Conservation (phyloP, 2,888 invertebrate species). For the Volucella inflata region DNA sequence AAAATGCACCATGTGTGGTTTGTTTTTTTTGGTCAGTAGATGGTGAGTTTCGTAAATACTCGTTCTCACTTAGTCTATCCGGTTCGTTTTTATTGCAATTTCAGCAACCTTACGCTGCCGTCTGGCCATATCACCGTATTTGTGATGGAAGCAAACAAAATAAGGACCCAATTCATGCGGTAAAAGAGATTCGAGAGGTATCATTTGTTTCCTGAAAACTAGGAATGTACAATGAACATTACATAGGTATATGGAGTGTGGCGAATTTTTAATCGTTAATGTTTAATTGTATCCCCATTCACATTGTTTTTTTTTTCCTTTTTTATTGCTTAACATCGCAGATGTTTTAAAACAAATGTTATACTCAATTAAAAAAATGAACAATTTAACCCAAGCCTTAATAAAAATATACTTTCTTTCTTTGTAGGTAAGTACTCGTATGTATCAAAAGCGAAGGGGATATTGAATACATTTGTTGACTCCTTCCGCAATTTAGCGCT, state of each 20-base stretch:
- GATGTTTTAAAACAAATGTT: conserved; percentile 59
- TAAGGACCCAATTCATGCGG: conserved; percentile 1
- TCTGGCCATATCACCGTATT: conserved; percentile 39
- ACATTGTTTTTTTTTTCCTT: conserved; percentile 12
- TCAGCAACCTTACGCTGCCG: conserved; percentile 52
- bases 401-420: background rate
- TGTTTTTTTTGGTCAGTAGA: conserved; percentile 19
- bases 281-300: conserved; percentile 57
- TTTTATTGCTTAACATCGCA: conserved; percentile 52
- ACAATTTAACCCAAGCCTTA: too few species aligned
- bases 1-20: conserved; percentile 42
- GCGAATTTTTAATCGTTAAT: conserved; percentile 70
- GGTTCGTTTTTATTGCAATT: conserved; percentile 52
- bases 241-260: conserved; percentile 53
- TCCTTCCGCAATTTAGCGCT: conserved; percentile 53
- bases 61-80: background rate
- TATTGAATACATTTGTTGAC: conserved; percentile 25
- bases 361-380: background rate
- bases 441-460: conserved; percentile 21
- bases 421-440: background rate
- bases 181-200: conserved; percentile 29
- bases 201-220: background rate
- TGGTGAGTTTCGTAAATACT: conserved; percentile 14
- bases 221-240: too few species aligned
- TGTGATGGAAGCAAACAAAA: background rate